phyloP scores from a whole-genome alignment of 2,797 vertebrate species.

The Limnodromus scolopaceus region DNA sequence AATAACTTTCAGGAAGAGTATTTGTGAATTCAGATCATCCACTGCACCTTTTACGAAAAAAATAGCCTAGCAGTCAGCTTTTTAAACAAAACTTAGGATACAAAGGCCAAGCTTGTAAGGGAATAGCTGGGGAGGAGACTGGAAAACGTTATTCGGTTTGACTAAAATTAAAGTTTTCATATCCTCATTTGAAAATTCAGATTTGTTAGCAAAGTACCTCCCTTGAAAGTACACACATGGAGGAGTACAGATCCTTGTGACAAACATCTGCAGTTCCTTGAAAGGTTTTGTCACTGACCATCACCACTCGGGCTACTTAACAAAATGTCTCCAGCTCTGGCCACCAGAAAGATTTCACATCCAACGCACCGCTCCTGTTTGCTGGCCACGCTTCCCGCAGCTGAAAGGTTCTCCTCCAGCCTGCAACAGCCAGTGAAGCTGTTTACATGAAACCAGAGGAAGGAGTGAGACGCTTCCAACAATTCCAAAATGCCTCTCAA shows the following conservation, averaged over 20 bases:
- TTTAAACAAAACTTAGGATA: neutral
- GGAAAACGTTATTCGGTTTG: neutral
- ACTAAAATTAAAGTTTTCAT: neutral
- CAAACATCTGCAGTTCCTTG: neutral
- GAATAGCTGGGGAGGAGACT: neutral
- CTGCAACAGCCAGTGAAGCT: slow-evolving; percentile 37
- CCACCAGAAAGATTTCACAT: neutral
- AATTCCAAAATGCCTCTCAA: slow-evolving; percentile 20
- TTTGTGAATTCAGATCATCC: neutral
- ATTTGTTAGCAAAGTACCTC: neutral
- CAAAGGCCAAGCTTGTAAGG: neutral
- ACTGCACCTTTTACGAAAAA: neutral
- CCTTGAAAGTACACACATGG: neutral
- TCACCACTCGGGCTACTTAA: neutral
- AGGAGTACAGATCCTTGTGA: neutral
- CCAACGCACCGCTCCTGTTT: accelerated
- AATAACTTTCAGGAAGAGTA: neutral
- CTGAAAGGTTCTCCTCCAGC: slow-evolving; percentile 8
- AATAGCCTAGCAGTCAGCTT: neutral
- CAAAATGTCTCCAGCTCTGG: neutral
- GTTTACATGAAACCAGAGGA: slow-evolving; percentile 41
- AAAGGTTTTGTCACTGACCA: neutral
- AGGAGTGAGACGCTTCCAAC: slow-evolving; percentile 30
- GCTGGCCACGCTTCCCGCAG: neutral
- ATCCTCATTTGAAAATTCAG: neutral